Conservation (phyloP, 2,888 invertebrate genomes). For the Euclidia mi region DNA sequence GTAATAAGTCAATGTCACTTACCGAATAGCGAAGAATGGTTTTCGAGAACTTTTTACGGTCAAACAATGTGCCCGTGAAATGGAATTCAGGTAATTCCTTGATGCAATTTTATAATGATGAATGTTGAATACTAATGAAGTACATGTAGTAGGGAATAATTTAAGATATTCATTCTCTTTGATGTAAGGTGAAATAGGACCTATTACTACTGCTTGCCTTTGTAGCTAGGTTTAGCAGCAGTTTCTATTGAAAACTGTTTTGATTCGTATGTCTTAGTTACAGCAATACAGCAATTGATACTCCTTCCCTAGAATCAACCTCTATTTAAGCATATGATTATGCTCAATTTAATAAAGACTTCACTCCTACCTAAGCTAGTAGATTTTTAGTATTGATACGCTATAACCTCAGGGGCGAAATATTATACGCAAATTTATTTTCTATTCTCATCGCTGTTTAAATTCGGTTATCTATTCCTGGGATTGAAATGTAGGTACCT, state of each 20-base stretch:
- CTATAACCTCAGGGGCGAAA: too few species aligned
- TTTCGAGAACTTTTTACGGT: slow-evolving; percentile 12
- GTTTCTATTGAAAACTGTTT: too few species aligned
- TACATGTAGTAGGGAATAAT: slow-evolving; percentile 12
- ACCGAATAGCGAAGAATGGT: slow-evolving; percentile 30
- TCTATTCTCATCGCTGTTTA: not conserved
- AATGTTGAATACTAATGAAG: slow-evolving; percentile 42
- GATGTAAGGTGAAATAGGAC: too few species aligned
- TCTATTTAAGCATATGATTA: too few species aligned
- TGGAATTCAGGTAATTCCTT: slow-evolving; percentile 5
- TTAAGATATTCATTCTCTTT: slow-evolving; percentile 6
- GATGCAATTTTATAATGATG: slow-evolving; percentile 38
- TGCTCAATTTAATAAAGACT: too few species aligned
- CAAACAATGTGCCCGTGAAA: slow-evolving; percentile 41
- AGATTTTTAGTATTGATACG: too few species aligned
- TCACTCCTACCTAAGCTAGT: too few species aligned
- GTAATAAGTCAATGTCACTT: slow-evolving; percentile 43
- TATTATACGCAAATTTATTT: not conserved
- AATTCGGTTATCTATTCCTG: not conserved
- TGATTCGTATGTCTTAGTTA: too few species aligned
- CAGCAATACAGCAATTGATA: too few species aligned
- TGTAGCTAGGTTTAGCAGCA: too few species aligned
- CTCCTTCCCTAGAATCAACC: too few species aligned
- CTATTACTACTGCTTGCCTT: too few species aligned
- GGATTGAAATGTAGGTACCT: not conserved